Evolutionary conservation across 2,888 invertebrate species (phyloP).

Genomic region (Papilio gigon): DNA sequence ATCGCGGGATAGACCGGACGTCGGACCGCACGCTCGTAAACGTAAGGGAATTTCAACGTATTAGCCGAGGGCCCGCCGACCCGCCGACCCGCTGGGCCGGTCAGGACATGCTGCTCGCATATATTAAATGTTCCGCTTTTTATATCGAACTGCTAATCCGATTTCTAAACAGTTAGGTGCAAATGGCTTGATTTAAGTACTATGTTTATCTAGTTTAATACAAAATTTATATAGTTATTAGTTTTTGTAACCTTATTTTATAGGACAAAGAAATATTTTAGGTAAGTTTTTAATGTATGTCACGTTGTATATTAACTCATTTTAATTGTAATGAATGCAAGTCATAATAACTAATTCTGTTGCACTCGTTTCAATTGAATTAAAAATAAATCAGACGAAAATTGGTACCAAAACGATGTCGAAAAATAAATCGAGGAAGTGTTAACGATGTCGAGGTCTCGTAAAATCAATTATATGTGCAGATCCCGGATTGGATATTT

Average conservation of each 20-base stretch:
- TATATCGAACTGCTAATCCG: slow-evolving; percentile 12
- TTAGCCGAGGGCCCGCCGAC: slow-evolving; percentile 33
- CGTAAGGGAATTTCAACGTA: slow-evolving; percentile 33
- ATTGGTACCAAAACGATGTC: slow-evolving; percentile 27
- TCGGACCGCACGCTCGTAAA: slow-evolving; percentile 44
- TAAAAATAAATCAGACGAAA: slow-evolving; percentile 30
- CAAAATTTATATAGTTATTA: background rate
- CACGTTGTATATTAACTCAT: background rate
- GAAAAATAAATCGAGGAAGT: slow-evolving; percentile 49
- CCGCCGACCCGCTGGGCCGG: slow-evolving; percentile 12
- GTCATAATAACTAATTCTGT: slow-evolving; percentile 2
- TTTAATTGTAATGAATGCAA: slow-evolving; percentile 4
- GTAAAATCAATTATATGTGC: slow-evolving; percentile 51
- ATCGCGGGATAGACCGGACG: slow-evolving; percentile 42
- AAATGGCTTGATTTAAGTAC: background rate
- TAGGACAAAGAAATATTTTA: background rate
- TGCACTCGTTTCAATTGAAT: slow-evolving; percentile 14
- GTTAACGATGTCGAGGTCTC: slow-evolving; percentile 52
- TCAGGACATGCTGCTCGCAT: slow-evolving; percentile 31
- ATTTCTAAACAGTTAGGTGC: slow-evolving; percentile 25
- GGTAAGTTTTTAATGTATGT: background rate
- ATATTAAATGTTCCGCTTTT: slow-evolving; percentile 7
- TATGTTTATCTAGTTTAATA: background rate
- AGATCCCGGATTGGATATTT: slow-evolving; percentile 49
- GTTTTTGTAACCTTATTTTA: background rate